A percentile compares a stretch with the other conserved stretches of the same genome.
phyloP scores from a whole-genome alignment of 1,140 invertebrate species.

The Tenebrio molitor region DNA sequence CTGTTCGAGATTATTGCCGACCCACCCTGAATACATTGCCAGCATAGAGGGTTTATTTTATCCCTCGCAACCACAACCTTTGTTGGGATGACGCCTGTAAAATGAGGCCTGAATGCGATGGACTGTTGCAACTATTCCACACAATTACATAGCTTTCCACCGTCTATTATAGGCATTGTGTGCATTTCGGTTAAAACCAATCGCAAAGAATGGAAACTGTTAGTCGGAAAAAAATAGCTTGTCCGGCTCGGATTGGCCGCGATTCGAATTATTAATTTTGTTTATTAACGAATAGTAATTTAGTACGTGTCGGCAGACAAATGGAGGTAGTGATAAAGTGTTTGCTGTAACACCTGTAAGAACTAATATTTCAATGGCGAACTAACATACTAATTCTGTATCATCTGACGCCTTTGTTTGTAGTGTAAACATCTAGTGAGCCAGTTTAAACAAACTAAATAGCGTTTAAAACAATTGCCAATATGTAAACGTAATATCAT shows the following conservation, averaged over 20 bases:
- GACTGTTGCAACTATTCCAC: constrained; percentile 34
- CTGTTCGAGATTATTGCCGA: constrained; percentile 49
- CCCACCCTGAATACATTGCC: constrained; percentile 40
- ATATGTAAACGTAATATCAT: constrained; percentile 28
- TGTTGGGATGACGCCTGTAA: constrained; percentile 51
- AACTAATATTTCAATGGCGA: constrained; percentile 47
- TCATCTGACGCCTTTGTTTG: constrained; percentile 59
- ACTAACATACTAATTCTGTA: constrained; percentile 54
- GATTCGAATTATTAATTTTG: background rate
- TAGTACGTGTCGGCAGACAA: too few relatives aligned
- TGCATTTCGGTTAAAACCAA: constrained; percentile 24
- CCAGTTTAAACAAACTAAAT: constrained; percentile 59
- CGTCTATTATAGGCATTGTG: constrained; percentile 42
- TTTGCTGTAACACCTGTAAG: constrained; percentile 43
- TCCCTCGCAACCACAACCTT: constrained; percentile 48
- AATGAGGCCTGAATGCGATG: constrained; percentile 51
- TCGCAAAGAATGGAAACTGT: constrained; percentile 16
- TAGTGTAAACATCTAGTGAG: constrained; percentile 58
- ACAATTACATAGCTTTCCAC: constrained; percentile 45
- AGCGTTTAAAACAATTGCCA: constrained; percentile 55
- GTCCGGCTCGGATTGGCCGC: background rate
- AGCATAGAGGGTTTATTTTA: constrained; percentile 45
- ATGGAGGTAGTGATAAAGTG: constrained; percentile 3
- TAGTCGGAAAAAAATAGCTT: background rate
- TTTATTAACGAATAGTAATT: constrained; percentile 14